Base-by-base conservation (phyloP, 2,113 vertebrate species). In the Chaetodon auriga region DNA sequence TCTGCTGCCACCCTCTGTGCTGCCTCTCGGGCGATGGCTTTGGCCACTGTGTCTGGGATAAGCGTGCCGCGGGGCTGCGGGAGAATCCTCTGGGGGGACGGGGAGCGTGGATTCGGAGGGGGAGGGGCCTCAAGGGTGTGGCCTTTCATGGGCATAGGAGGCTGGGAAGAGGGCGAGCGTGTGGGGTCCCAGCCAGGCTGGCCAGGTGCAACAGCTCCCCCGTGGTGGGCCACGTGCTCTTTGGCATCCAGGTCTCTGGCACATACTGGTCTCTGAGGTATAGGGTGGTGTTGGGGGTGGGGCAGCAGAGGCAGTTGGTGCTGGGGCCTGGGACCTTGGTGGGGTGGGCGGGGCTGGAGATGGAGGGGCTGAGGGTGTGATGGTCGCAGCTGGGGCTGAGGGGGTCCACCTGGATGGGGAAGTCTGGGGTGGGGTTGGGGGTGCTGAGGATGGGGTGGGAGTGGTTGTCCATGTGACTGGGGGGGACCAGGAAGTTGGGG, bases 1-100 rank as follows among this genome's bases (percentile, higher is more conserved):
- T 98, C 97, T 0, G 97, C 97, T 7, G 95, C 95, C 86, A 98
- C 97, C 63, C 97, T 94, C 41, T 99, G 97, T 0, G 98, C 98
- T 2, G 97, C 98, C 92, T 99, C 97, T 36, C 97, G 95, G 9
- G 98, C 97, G 87, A 99, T 99, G 91, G 98, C 97, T 95, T 99
- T 99, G 68, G 97, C 97, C 5, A 97, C 95, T 0, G 96, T 97
- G 85, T 96, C 96, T 5, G 98, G 96, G 78, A 99, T 94, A 0
- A 97, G 97, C 0, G 96, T 86, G 9, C 98, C 97, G 84, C 97
- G 94, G 0, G 98, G 98, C 84, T 99, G 98, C 0, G 98, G 98
- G 6, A 99, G 97, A 75, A 99, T 97, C 61, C 98, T 95, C 90
- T 98, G 98, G 1, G 98, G 98, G 0, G 97, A 99, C 0, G 97